Evolutionary conservation across 2,888 invertebrate species (phyloP).

Genomic region (Mythimna impura): DNA sequence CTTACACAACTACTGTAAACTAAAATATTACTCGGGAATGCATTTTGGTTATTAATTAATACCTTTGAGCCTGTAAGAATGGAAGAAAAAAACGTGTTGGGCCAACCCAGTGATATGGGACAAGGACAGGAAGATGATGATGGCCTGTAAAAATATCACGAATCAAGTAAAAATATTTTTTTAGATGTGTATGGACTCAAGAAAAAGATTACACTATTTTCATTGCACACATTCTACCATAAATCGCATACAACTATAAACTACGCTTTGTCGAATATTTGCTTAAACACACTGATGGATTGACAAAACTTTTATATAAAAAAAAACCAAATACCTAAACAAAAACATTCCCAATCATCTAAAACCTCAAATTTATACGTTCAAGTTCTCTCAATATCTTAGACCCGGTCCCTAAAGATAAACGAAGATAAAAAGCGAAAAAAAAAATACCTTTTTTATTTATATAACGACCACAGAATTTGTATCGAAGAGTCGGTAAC

Average conservation of each 20-base stretch:
- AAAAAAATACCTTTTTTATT: constrained; percentile 47
- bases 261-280: neutral
- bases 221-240: too few relatives aligned
- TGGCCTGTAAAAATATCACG: neutral
- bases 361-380: constrained; percentile 50
- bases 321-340: neutral
- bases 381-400: constrained; percentile 51
- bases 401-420: constrained; percentile 57
- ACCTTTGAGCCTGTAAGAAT: neutral
- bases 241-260: too few relatives aligned
- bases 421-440: constrained; percentile 37
- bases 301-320: neutral
- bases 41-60: neutral
- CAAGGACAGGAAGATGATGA: too few relatives aligned
- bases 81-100: too few relatives aligned
- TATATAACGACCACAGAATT: constrained; percentile 70
- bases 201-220: too few relatives aligned
- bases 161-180: neutral
- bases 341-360: constrained; percentile 27
- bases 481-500: constrained; percentile 71
- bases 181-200: too few relatives aligned
- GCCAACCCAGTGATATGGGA: too few relatives aligned
- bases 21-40: neutral
- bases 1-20: neutral
- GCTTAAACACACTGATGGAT: neutral